Evolutionary conservation across 2,797 vertebrate species (phyloP), one percentile per base, ranked within the genome.

Genomic region (Petrocephalus sullivani): DNA sequence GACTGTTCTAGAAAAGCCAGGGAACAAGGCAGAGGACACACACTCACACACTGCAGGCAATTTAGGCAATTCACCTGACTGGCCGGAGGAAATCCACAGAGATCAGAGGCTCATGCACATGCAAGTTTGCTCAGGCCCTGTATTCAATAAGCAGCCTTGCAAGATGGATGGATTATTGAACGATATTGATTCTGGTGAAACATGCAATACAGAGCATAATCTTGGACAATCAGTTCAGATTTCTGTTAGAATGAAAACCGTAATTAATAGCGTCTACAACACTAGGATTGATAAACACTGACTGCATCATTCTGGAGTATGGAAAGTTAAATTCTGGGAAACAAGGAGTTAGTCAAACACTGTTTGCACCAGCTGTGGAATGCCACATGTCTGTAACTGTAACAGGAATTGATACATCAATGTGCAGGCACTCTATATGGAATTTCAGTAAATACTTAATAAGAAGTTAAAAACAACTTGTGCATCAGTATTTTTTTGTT

Each of bases 131-230:
- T 71, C 28, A 37, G 28, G 28, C 64, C 12, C 64, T 14, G 64
- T 71, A 71, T 71, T 71, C 64, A 37, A 71, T 71, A 71, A 71
- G 64, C 28, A 71, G 28, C 64, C 16, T 12, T 37, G 28, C 64
- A 71, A 71, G 64, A 71, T 71, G 64, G 64, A 71, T 71, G 64
- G 64, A 71, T 37, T 71, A 71, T 71, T 16, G 64, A 71, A 71
- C 37, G 64, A 71, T 16, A 71, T 37, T 71, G 64, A 71, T 71
- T 71, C 64, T 37, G 33, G 28, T 37, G 28, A 37, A 71, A 71
- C 28, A 37, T 71, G 64, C 33, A 71, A 71, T 37, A 37, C 12
- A 6, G 64, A 37, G 64, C 64, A 71, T 71, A 71, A 71, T 71
- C 12, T 71, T 14, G 28, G 28, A 37, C 64, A 37, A 71, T 71